Base-by-base conservation (phyloP, 2,797 vertebrate genomes). In the Pipistrellus pipistrellus region DNA sequence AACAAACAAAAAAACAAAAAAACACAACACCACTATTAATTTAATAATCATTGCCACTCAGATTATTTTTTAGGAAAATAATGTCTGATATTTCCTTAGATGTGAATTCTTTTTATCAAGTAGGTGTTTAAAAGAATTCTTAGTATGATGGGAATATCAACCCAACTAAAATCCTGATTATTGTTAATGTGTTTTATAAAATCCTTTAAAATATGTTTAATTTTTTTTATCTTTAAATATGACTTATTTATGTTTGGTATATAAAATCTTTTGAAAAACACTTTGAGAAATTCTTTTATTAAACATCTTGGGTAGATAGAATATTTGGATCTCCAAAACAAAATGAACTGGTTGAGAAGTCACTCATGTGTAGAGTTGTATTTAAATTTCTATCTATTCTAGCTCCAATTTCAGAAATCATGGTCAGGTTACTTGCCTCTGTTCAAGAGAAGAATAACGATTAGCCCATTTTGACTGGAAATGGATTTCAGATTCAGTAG, bases 381-480 rank as follows among this genome's bases (percentile, higher is more conserved):
- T 93, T 95, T 91, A 94, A 69, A 94, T 88, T 73, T 96, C 7
- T 81, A 5, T 93, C 82, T 89, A 80, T 78, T 71, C 59, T 66
- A 76, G 46, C 20, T 88, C 48, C 59, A 92, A 48, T 75, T 96
- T 87, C 55, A 87, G 57, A 85, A 91, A 87, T 27, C 38, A 66
- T 11, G 35, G 53, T 20, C 18, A 91, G 21, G 81, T 82, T 81
- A 91, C 76, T 88, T 82, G 20, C 23, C 14, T 89, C 17, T 82
- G 82, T 82, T 93, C 85, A 91, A 35, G 86, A 81, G 62, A 81
- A 78, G 92, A 94, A 89, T 94, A 80, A 95, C 30, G 25, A 95
- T 89, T 71, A 95, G 21, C 18, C 20, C 38, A 76, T 91, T 96
- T 73, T 62, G 66, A 62, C 41, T 93, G 46, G 95, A 91, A 77